Base-by-base conservation (phyloP, 1,140 invertebrate genomes). In the Venustaconcha ellipsiformis region DNA sequence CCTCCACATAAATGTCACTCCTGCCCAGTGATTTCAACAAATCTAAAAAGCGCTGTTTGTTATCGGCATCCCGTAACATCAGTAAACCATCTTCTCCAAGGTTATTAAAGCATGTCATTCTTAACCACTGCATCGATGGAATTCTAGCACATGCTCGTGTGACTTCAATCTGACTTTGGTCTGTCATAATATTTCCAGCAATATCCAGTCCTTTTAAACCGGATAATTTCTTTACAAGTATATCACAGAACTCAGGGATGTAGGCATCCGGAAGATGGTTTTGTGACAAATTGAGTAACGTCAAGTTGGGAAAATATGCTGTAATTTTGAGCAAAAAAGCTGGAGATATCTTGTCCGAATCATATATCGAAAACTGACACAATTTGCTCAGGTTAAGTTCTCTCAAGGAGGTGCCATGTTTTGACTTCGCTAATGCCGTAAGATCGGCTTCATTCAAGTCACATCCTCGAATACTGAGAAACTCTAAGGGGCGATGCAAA, bases 301-400 rank as follows among this genome's bases (percentile, higher is more conserved):
- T 72, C 17, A 85, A 70, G 62, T 76, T 76, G 6, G 83, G 80
- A 59, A 86, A 83, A 72, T 81, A 70, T 75, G 78, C 74, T n/a
- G 78, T 70, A 48, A 78, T 80, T 65, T 74, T 80, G 4, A 86
- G 67, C 15, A 86, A 70, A 63, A 78, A 73, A 15, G 74, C 66
- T 2, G 81, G 82, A n/a, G 80, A 74, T 66, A 84, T 80, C 48
- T 79, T 70, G 56, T 83, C 79, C 62, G 69, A 82, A 18, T 81
- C 78, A 30, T 76, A 82, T 14, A 85, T 79, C 2, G 78, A 81
- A 58, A 84, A 81, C 65, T 82, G 82, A 65, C 80, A 82, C 18
- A 86, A 68, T 74, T 84, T 84, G 58, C 83, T 84, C 14, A 84
- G n/a, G 69, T 86, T 84, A 15, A 86, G 63, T 71, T 86, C 84